phyloP scores from a whole-genome alignment of 2,797 vertebrate genomes.

The Morelia viridis region DNA sequence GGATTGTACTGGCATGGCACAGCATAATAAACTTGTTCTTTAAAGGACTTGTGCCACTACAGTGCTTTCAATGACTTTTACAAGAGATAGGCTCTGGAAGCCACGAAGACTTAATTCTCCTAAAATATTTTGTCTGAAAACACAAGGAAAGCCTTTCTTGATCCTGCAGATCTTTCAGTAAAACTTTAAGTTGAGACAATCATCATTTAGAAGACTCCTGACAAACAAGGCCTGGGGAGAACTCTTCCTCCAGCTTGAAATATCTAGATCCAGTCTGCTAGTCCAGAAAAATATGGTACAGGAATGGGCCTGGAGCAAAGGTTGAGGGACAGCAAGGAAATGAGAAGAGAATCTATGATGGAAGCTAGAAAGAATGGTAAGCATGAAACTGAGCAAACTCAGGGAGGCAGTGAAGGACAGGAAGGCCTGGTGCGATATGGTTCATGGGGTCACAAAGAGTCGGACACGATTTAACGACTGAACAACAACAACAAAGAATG shows the following conservation, averaged over 20 bases:
- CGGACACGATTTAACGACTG: no score
- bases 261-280: not conserved
- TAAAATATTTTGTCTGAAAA: not conserved
- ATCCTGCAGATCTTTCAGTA: not conserved
- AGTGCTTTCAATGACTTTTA: not conserved
- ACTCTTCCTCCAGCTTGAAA: not conserved
- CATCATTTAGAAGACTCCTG: conserved; percentile 6
- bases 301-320: not conserved
- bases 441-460: no score
- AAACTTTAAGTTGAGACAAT: not conserved
- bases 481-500: no score
- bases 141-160: not conserved
- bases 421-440: no score
- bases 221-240: not conserved
- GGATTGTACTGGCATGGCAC: not conserved
- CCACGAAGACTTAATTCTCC: not conserved
- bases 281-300: not conserved
- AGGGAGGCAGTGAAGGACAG: no score
- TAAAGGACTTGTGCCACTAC: not conserved
- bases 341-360: not conserved
- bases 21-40: not conserved
- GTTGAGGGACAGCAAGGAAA: not conserved
- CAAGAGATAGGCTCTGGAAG: not conserved
- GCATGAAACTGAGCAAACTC: no score
- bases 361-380: not conserved